A percentile compares a stretch with the other conserved stretches of the same genome.
Conservation (phyloP, 1,140 invertebrate species). For the Habropoda laboriosa region DNA sequence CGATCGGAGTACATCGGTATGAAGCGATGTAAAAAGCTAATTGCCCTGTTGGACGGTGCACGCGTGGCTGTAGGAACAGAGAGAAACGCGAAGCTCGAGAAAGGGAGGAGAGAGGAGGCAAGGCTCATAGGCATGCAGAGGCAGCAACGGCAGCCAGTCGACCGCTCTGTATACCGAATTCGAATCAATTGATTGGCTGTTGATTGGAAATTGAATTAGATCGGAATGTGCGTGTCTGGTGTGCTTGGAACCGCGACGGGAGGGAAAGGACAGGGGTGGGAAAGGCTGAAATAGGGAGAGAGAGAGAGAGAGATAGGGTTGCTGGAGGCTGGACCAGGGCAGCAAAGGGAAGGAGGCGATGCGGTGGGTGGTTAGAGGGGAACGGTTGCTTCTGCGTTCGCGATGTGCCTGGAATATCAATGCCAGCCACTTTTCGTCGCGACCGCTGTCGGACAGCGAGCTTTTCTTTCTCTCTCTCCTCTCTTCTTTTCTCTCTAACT, state of each 20-base stretch:
- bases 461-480: neutral
- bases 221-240: slow-evolving; percentile 81
- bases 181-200: slow-evolving; percentile 84
- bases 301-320: neutral
- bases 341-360: slow-evolving; percentile 30
- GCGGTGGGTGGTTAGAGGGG: slow-evolving; percentile 56
- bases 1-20: neutral
- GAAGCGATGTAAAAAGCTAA: slow-evolving; percentile 65
- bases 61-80: neutral
- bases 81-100: neutral
- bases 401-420: slow-evolving; percentile 77
- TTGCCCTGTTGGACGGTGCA: slow-evolving; percentile 69
- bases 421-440: slow-evolving; percentile 70
- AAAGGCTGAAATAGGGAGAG: neutral
- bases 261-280: neutral
- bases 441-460: slow-evolving; percentile 46
- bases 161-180: slow-evolving; percentile 81
- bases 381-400: slow-evolving; percentile 70
- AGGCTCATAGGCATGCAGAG: slow-evolving; percentile 78
- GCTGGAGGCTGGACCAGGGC: slow-evolving; percentile 15
- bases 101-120: slow-evolving; percentile 33
- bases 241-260: slow-evolving; percentile 29
- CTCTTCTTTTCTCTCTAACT: no score
- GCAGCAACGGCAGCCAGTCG: slow-evolving; percentile 66
- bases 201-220: slow-evolving; percentile 85